phyloP scores from a whole-genome alignment of 2,888 invertebrate species.

The Alitta virens region DNA sequence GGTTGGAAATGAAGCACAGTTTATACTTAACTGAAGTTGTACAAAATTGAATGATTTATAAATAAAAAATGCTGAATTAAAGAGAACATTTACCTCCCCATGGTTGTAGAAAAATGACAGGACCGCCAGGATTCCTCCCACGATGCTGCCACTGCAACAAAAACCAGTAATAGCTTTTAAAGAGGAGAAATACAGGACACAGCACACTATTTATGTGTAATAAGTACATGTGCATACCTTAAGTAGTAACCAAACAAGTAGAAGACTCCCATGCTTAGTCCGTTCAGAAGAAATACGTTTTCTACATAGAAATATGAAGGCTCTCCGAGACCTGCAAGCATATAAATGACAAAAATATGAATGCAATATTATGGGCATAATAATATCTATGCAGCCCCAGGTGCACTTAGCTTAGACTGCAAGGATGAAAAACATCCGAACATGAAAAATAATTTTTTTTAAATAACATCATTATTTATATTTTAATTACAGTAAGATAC shows the following conservation, averaged over 20 bases:
- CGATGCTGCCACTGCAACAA: constrained; percentile 65
- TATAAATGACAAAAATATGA: too few relatives aligned
- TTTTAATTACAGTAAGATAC: too few relatives aligned
- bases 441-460: too few relatives aligned
- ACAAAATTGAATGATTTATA: background rate
- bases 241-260: constrained; percentile 63
- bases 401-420: too few relatives aligned
- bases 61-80: background rate
- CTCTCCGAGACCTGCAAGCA: constrained; percentile 66
- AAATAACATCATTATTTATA: too few relatives aligned
- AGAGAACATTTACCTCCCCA: constrained; percentile 63
- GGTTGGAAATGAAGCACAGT: background rate
- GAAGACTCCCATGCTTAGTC: constrained; percentile 66
- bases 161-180: background rate
- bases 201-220: too few relatives aligned
- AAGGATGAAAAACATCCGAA: too few relatives aligned
- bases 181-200: too few relatives aligned
- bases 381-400: too few relatives aligned
- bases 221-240: constrained; percentile 62
- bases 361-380: too few relatives aligned
- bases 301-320: constrained; percentile 81
- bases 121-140: constrained; percentile 73
- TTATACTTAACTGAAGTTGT: too few relatives aligned
- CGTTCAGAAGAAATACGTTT: constrained; percentile 73
- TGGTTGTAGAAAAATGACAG: constrained; percentile 79